Conservation (phyloP, 2,888 invertebrate species). For the Drosophila pseudotakahashii region DNA sequence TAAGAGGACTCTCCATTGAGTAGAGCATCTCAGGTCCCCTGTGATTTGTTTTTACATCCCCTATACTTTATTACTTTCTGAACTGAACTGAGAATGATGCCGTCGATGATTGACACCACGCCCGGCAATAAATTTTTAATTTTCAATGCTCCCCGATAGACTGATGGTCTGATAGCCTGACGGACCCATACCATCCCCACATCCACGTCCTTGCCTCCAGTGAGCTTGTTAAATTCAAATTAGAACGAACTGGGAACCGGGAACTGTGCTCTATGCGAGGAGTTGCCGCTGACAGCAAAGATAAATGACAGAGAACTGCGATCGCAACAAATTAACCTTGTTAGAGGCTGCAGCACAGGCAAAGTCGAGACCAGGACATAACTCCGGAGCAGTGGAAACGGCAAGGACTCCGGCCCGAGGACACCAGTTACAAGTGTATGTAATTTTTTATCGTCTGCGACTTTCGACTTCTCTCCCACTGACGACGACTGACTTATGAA, state of each 20-base stretch:
- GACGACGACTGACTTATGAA: conserved; percentile 73
- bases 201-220: conserved; percentile 12
- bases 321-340: conserved; percentile 84
- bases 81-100: conserved; percentile 27
- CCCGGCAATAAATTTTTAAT: conserved; percentile 83
- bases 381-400: conserved; percentile 2
- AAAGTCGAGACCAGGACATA: conserved; percentile 25
- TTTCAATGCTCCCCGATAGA: conserved; percentile 66
- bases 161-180: conserved; percentile 27
- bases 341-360: conserved; percentile 65
- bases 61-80: conserved; percentile 38
- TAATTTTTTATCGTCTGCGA: conserved; percentile 74
- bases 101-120: conserved; percentile 78
- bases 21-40: background rate
- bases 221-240: conserved; percentile 77
- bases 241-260: conserved; percentile 66
- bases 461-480: conserved; percentile 41
- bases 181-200: conserved; percentile 19
- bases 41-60: background rate
- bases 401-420: conserved; percentile 27
- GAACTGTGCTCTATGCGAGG: conserved; percentile 44
- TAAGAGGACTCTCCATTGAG: background rate
- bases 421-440: conserved; percentile 80
- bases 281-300: conserved; percentile 76
- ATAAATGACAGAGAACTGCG: conserved; percentile 81